phyloP scores from a whole-genome alignment of 2,888 invertebrate genomes.

The Flexamia atlantica region DNA sequence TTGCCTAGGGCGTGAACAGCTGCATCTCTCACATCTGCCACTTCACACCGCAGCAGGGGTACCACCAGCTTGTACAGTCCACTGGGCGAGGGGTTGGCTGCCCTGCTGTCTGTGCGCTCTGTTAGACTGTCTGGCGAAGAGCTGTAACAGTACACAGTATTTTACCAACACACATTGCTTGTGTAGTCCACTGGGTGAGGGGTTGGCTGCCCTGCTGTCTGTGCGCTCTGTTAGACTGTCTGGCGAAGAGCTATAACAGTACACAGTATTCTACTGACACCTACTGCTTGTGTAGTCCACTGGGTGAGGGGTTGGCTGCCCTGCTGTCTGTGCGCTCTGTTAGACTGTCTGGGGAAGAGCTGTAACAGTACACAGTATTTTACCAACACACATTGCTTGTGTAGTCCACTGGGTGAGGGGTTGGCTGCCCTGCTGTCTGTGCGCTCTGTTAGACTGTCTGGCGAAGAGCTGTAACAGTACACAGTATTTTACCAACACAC shows the following conservation, averaged over 20 bases:
- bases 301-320: conserved; percentile 86
- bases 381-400: conserved; percentile 80
- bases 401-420: conserved; percentile 91
- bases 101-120: conserved; percentile 88
- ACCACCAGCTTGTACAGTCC: conserved; percentile 95
- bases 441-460: conserved; percentile 92
- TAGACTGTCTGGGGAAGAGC: conserved; percentile 92
- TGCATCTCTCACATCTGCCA: conserved; percentile 95
- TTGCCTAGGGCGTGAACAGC: conserved; percentile 96
- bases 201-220: conserved; percentile 86
- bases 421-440: conserved; percentile 85
- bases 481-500: conserved; percentile 83
- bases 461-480: conserved; percentile 80
- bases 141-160: conserved; percentile 64
- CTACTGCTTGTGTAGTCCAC: conserved; percentile 93
- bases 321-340: conserved; percentile 90
- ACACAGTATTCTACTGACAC: conserved; percentile 80
- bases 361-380: conserved; percentile 60
- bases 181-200: conserved; percentile 92
- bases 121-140: conserved; percentile 95
- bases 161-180: conserved; percentile 77
- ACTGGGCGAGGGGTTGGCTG: conserved; percentile 87
- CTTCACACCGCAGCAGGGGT: conserved; percentile 95
- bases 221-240: conserved; percentile 91
- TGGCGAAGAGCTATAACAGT: conserved; percentile 82